Conservation (phyloP, 2,113 vertebrate genomes). For the Noturus placidus region DNA sequence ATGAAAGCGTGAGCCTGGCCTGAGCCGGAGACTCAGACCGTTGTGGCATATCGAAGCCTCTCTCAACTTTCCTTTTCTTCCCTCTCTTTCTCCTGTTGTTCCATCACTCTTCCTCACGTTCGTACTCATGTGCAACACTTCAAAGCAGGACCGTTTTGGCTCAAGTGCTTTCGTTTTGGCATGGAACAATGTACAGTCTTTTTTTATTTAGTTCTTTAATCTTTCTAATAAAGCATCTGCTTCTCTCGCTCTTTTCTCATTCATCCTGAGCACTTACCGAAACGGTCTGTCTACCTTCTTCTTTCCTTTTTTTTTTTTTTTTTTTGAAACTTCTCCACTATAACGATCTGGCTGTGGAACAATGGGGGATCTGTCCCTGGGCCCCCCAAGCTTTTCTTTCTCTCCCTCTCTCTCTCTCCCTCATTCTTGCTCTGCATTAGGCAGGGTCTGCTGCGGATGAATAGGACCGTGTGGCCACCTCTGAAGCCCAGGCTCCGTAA, state of each 20-base stretch:
- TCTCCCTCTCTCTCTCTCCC: constrained; percentile 35
- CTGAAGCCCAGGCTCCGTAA: constrained; percentile 65
- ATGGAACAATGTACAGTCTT: neutral
- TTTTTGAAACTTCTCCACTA: constrained; percentile 25
- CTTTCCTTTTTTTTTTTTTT: neutral
- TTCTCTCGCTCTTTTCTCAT: constrained; percentile 18
- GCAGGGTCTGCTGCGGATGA: constrained; percentile 71
- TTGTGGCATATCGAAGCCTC: constrained; percentile 37
- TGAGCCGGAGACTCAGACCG: neutral
- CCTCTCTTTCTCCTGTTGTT: neutral
- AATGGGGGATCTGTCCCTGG: constrained; percentile 53
- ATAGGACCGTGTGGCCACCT: constrained; percentile 64
- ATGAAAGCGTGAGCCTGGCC: constrained; percentile 43
- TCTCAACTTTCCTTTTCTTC: constrained; percentile 12
- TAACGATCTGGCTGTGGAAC: constrained; percentile 56
- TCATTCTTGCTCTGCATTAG: constrained; percentile 66
- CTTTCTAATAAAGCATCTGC: constrained; percentile 14
- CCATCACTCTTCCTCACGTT: neutral
- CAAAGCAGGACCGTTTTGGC: constrained; percentile 34
- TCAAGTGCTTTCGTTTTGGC: constrained; percentile 15
- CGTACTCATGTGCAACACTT: constrained; percentile 32
- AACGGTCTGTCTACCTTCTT: constrained; percentile 28
- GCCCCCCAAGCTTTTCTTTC: constrained; percentile 43
- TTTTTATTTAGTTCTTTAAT: constrained; percentile 25
- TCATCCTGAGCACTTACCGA: constrained; percentile 28